phyloP scores from a whole-genome alignment of 2,797 vertebrate genomes.

The Muraenolepis orangiensis region DNA sequence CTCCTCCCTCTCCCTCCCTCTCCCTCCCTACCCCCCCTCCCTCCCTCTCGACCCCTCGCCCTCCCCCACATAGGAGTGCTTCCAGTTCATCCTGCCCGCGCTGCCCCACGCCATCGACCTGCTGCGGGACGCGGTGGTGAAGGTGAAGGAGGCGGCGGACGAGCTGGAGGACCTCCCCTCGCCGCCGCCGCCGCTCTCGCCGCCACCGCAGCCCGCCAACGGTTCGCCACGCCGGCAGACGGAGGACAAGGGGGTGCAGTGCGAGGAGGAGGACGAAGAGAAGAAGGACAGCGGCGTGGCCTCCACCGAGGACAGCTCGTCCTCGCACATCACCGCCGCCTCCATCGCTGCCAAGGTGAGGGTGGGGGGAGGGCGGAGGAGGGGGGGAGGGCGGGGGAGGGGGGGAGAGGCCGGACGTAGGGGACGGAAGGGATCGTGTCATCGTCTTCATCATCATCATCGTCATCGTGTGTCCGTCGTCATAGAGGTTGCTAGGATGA shows the following conservation, averaged over 20 bases:
- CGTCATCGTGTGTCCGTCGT: background rate
- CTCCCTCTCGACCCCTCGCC: background rate
- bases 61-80: slow-evolving; percentile 86
- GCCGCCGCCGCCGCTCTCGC: slow-evolving; percentile 94
- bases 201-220: slow-evolving; percentile 90
- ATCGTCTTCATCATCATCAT: background rate
- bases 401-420: slow-evolving; percentile 18
- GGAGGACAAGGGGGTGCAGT: slow-evolving; percentile 97
- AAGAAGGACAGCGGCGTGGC: slow-evolving; percentile 99
- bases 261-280: slow-evolving; percentile 98
- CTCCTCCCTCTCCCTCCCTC: background rate
- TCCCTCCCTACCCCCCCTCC: background rate
- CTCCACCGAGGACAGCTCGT: slow-evolving; percentile 97
- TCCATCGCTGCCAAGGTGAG: slow-evolving; percentile 95
- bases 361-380: slow-evolving; percentile 15
- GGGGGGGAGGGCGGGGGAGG: slow-evolving; percentile 78
- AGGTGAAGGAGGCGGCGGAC: slow-evolving; percentile 94
- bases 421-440: background rate
- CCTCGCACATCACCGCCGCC: slow-evolving; percentile 95
- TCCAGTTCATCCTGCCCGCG: slow-evolving; percentile 98
- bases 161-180: slow-evolving; percentile 98
- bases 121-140: slow-evolving; percentile 96
- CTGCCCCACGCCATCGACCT: slow-evolving; percentile 99
- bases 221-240: slow-evolving; percentile 92
- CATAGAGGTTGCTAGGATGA: too few relatives aligned